These are phyloP conservation scores for Mellilla xanthometata DNA, from an alignment of 2,888 invertebrate species.

Conservation along the genomic window DNA sequence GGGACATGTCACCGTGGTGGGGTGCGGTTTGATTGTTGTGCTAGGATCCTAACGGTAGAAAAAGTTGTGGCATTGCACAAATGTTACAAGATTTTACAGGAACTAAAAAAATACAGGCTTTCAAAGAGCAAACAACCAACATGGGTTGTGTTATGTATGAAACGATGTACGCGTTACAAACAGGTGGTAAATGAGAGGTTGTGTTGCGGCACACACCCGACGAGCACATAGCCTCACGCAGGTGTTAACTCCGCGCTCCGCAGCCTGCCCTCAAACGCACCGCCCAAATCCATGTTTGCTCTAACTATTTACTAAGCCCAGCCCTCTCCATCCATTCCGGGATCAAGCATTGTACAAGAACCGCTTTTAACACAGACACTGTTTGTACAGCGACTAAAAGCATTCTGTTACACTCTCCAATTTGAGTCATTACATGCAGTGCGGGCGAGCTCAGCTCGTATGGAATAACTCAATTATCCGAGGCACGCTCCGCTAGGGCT, in stretches of 20 bases:
- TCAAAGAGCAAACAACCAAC: neutral
- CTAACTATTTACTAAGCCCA: conserved; percentile 53
- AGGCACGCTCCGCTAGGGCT: conserved; percentile 54
- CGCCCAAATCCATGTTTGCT: conserved; percentile 75
- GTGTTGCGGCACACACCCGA: conserved; percentile 47
- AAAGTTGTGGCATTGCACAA: conserved; percentile 1
- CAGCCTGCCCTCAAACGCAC: conserved; percentile 65
- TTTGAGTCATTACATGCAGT: conserved; percentile 40
- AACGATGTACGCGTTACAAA: conserved; percentile 7
- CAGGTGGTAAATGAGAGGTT: conserved; percentile 58
- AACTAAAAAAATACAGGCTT: no score
- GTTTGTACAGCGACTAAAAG: conserved; percentile 64
- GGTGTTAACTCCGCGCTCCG: conserved; percentile 67
- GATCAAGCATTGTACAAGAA: conserved; percentile 50
- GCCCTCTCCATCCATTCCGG: conserved; percentile 46
- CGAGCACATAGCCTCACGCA: conserved; percentile 56
- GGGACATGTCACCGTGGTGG: conserved; percentile 57
- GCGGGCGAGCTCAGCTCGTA: conserved; percentile 31
- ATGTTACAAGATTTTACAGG: no score
- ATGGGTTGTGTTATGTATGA: conserved; percentile 7
- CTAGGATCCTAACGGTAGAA: neutral
- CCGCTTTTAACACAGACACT: conserved; percentile 51
- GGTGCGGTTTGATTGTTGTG: conserved; percentile 31
- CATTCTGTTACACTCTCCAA: conserved; percentile 52
- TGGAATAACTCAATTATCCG: conserved; percentile 71